Evolutionary conservation across 2,113 vertebrate species (phyloP).

Genomic region (Panthera uncia): DNA sequence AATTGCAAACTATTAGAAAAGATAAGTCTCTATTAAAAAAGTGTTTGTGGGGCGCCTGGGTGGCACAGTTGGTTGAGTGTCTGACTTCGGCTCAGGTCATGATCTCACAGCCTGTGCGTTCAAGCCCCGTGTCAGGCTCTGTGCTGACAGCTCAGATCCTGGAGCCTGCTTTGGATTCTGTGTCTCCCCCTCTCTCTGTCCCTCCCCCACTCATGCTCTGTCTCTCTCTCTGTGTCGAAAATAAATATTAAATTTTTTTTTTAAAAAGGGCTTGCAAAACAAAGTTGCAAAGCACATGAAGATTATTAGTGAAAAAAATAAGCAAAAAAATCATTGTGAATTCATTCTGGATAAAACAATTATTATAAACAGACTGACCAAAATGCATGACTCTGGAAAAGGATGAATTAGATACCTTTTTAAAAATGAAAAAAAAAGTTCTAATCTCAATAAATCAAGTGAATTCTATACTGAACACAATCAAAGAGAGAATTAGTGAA

Average conservation of each 20-base stretch:
- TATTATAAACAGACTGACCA: background rate
- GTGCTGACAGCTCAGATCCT: too few species aligned
- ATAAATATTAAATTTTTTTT: too few species aligned
- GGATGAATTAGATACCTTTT: background rate
- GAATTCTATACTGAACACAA: background rate
- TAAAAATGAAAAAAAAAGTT: background rate
- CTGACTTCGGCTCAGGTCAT: too few species aligned
- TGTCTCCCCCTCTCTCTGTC: too few species aligned
- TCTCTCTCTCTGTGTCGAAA: too few species aligned
- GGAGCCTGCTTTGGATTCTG: too few species aligned
- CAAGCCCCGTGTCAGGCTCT: too few species aligned
- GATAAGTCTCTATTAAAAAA: background rate
- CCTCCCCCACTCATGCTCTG: too few species aligned
- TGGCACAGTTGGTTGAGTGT: too few species aligned
- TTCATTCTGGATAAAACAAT: background rate
- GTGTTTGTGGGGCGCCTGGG: too few species aligned
- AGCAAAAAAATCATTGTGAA: background rate
- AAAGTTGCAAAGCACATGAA: slow-evolving; percentile 23
- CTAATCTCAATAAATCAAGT: background rate
- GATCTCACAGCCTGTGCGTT: too few species aligned
- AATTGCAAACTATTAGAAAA: slow-evolving; percentile 37
- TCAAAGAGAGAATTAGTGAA: slow-evolving; percentile 36
- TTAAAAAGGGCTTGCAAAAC: background rate
- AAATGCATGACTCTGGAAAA: background rate
- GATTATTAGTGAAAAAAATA: background rate